Conservation (phyloP, 1,140 invertebrate species). For the Anastrepha ludens region DNA sequence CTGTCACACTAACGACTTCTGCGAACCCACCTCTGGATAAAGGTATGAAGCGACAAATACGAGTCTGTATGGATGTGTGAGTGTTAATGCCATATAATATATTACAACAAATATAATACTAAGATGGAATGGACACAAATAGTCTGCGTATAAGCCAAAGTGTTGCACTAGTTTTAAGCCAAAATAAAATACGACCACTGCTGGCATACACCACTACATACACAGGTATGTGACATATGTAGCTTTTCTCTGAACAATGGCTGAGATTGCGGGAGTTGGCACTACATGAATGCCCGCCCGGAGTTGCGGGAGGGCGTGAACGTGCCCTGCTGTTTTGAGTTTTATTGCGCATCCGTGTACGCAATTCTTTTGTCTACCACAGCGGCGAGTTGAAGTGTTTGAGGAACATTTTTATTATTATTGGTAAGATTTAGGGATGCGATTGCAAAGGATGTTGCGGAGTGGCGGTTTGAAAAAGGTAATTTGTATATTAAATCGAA, state of each 20-base stretch:
- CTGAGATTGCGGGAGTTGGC: conserved; percentile 35
- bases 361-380: conserved; percentile 17
- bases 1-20: conserved; percentile 74
- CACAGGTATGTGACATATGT: neutral
- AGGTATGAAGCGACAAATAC: conserved; percentile 5
- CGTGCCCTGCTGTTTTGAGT: conserved; percentile 10
- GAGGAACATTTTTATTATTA: neutral
- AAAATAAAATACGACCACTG: neutral
- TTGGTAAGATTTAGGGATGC: neutral
- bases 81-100: neutral
- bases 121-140: neutral
- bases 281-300: neutral
- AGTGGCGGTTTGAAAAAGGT: neutral
- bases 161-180: conserved; percentile 29
- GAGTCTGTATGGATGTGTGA: neutral
- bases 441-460: neutral
- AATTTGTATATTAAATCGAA: neutral
- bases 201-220: neutral
- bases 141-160: conserved; percentile 20
- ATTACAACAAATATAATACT: neutral
- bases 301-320: conserved; percentile 44
- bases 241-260: neutral
- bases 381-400: neutral
- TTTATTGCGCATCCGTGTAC: conserved; percentile 52
- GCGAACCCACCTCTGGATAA: conserved; percentile 63